Conservation (phyloP, 2,113 vertebrate genomes). For the Typhlomys cinereus region DNA sequence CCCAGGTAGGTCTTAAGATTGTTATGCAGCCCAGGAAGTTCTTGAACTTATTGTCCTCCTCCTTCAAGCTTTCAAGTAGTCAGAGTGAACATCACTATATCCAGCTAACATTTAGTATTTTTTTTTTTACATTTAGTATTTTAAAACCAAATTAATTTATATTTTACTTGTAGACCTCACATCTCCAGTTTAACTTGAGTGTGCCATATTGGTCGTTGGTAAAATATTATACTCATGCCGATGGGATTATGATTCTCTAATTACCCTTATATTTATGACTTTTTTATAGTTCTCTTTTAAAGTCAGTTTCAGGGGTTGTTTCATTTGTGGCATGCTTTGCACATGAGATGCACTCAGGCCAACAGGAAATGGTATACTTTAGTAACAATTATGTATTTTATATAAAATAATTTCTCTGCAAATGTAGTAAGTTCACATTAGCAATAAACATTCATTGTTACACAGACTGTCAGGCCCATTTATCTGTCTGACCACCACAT, state of each 20-base stretch:
- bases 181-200: slow-evolving; percentile 45
- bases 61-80: neutral
- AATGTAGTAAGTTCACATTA: neutral
- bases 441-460: neutral
- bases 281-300: slow-evolving; percentile 29
- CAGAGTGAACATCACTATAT: neutral
- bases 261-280: neutral
- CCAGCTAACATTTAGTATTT: neutral
- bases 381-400: slow-evolving; percentile 18
- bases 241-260: neutral
- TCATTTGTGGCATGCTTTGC: slow-evolving; percentile 1
- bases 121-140: too few relatives aligned
- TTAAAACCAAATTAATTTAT: slow-evolving; percentile 21
- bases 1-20: neutral
- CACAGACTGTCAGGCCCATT: neutral
- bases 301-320: neutral
- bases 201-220: neutral
- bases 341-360: neutral
- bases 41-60: neutral
- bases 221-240: neutral
- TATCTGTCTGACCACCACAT: neutral
- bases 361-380: slow-evolving; percentile 6
- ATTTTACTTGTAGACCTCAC: neutral
- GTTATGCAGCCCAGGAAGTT: neutral
- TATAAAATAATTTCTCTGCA: neutral